Evolutionary conservation across 2,888 invertebrate species (phyloP).

Genomic region (Lithophane leautieri): DNA sequence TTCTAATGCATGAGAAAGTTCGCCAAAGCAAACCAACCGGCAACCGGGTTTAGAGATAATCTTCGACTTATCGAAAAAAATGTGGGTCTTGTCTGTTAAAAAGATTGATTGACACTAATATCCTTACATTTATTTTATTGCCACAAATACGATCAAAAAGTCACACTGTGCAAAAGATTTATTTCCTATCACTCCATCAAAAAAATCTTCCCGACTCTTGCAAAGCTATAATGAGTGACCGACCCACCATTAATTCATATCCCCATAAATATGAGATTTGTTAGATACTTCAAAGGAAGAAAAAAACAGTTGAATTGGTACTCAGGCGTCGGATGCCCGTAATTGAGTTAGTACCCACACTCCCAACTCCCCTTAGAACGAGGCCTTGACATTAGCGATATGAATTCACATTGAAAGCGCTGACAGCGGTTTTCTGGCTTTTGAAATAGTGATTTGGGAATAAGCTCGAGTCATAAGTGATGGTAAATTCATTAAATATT

Average conservation of each 20-base stretch:
- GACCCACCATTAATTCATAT: slow-evolving; percentile 29
- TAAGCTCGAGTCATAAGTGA: too few relatives aligned
- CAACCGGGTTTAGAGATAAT: background rate
- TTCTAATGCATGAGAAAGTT: background rate
- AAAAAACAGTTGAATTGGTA: slow-evolving; percentile 80
- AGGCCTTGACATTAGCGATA: slow-evolving; percentile 71
- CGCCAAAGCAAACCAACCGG: background rate
- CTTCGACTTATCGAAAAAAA: too few relatives aligned
- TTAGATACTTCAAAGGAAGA: slow-evolving; percentile 69
- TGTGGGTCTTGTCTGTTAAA: background rate
- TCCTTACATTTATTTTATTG: background rate
- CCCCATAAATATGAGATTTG: slow-evolving; percentile 69
- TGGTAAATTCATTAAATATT: background rate
- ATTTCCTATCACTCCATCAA: background rate
- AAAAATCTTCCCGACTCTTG: background rate
- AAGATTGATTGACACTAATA: background rate
- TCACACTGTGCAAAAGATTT: background rate
- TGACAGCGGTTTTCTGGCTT: background rate
- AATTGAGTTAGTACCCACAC: slow-evolving; percentile 86
- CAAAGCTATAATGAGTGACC: slow-evolving; percentile 35
- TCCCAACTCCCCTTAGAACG: slow-evolving; percentile 71
- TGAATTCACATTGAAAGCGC: background rate
- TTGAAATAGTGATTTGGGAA: background rate
- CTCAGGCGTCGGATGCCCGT: slow-evolving; percentile 83
- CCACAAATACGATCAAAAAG: background rate